Conservation (phyloP, 2,113 vertebrate species). For the Pseudonaja textilis region DNA sequence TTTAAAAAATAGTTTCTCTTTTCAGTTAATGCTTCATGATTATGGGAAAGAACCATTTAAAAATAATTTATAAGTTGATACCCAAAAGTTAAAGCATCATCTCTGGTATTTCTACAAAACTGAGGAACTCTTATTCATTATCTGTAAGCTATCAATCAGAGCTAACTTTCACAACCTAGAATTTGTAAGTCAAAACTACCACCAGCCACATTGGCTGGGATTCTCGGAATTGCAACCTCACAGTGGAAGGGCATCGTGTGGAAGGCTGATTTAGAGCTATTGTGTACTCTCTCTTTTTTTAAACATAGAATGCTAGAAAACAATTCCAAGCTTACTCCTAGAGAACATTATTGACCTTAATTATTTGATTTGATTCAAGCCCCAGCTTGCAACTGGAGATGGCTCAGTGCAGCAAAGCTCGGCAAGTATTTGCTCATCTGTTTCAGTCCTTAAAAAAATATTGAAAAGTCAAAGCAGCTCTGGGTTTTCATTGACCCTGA, state of each 20-base stretch:
- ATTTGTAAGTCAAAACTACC: not conserved
- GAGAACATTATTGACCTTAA: not conserved
- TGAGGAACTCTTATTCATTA: not conserved
- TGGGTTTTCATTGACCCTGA: conserved; percentile 72
- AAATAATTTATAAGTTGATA: not conserved
- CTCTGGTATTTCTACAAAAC: not conserved
- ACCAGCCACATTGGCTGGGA: not conserved
- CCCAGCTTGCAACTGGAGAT: not conserved
- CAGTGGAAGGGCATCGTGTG: not conserved
- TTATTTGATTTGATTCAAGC: not conserved
- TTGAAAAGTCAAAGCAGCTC: conserved; percentile 73
- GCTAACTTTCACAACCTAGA: not conserved
- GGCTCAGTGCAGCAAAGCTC: not conserved
- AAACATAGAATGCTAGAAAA: not conserved
- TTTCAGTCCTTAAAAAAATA: not conserved
- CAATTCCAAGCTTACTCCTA: not conserved
- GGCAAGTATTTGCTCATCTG: too few relatives aligned
- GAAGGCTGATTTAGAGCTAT: not conserved
- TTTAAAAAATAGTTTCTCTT: not conserved
- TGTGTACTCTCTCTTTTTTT: not conserved
- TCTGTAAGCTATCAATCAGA: not conserved
- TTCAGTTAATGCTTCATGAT: not conserved
- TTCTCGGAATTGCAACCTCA: not conserved
- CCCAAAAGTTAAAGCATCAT: not conserved
- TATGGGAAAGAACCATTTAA: not conserved